Evolutionary conservation across 2,888 invertebrate genomes (phyloP), one percentile per base, ranked within the genome.

Genomic region (Ochropleura plecta): DNA sequence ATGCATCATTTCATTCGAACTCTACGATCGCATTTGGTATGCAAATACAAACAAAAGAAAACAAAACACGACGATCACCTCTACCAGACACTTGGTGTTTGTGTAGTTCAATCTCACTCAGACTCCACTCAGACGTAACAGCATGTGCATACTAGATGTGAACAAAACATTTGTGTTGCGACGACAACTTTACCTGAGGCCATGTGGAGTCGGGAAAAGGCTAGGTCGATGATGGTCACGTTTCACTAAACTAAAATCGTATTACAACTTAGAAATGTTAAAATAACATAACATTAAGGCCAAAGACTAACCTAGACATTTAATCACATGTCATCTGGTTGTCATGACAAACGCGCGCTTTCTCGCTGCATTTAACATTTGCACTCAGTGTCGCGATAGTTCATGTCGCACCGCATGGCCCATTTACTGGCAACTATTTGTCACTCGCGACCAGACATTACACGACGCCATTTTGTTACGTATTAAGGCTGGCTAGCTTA

Each of bases 381-480:
- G 65, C 76, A 64, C 67, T 83, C 16, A 51, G n/a, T 42, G 30
- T 49, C 44, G 63, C 57, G n/a, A 70, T 83, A 71, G 71, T 48
- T 83, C 66, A 78, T 71, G 67, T 82, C 42, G 12, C n/a, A 30
- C 78, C 69, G n/a, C 72, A 71, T 69, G 68, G 59, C 46, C 71
- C 62, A 72, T 59, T 82, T 72, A 76, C 55, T 64, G 12, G n/a
- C 20, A 57, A 12, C 70, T 7, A 79, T 82, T 42, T 70, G 67
- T 80, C 82, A 80, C 84, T 67, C 70, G 30, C 16, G 76, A 20
- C 59, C 51, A 59, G 53, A 60, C 48, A 75, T 81, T 71, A 74
- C 49, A 68, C 44, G 59, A 30, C 48, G 64, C 64, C 81, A 67
- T 78, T 81, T 78, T 49, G 76, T 40, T 44, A 48, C 75, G 57